A percentile compares a stretch with the other conserved stretches of the same genome.
Evolutionary conservation across 2,797 vertebrate species (phyloP).

Genomic region (Eulemur albifrons): DNA sequence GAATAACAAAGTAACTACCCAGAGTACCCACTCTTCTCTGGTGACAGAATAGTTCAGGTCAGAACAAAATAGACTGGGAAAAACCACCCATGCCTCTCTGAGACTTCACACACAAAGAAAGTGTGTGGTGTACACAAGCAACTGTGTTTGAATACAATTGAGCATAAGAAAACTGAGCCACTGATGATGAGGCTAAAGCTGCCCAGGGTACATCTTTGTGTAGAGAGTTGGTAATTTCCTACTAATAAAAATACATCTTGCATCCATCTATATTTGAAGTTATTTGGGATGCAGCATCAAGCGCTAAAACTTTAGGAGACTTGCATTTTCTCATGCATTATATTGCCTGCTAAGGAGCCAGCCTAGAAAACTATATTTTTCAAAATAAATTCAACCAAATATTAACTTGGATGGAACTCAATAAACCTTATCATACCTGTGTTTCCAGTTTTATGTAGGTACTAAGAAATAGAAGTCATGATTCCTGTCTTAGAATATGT

Average conservation of each 20-base stretch:
- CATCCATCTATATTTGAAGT: not conserved
- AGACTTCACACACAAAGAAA: not conserved
- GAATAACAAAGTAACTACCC: not conserved
- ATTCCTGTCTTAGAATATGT: not conserved
- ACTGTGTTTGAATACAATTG: not conserved
- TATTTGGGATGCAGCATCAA: not conserved
- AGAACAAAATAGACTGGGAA: not conserved
- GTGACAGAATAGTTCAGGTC: not conserved
- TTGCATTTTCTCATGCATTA: not conserved
- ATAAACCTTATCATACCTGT: not conserved
- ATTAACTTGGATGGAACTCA: not conserved
- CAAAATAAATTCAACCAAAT: conserved; percentile 14
- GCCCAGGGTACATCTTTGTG: not conserved
- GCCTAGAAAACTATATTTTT: not conserved
- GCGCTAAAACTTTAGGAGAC: not conserved
- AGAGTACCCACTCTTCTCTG: not conserved
- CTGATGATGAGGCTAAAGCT: not conserved
- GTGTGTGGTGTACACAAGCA: not conserved
- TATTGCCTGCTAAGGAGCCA: not conserved
- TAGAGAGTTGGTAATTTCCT: not conserved
- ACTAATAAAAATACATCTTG: not conserved
- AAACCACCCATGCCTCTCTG: not conserved
- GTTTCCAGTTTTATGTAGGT: not conserved
- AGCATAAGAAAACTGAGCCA: not conserved
- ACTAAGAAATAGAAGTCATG: not conserved